Percentiles rank a stretch among this genome's conserved stretches.
Evolutionary conservation across 1,140 invertebrate genomes (phyloP).

Genomic region (Babylonia areolata): DNA sequence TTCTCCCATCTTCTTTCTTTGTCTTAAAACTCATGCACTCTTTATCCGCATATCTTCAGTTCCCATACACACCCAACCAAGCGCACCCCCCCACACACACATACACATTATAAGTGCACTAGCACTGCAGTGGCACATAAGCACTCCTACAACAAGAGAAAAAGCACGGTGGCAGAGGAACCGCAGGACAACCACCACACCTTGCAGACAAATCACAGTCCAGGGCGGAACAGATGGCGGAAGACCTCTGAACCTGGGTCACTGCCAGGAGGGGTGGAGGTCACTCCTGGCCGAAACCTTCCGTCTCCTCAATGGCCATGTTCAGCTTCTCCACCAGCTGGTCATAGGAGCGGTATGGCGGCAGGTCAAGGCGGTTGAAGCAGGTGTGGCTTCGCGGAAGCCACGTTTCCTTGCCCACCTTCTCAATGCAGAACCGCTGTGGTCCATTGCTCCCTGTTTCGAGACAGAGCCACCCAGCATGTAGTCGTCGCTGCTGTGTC

Average conservation of each 20-base stretch:
- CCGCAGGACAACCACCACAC: too few relatives aligned
- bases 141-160: not conserved
- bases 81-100: too few relatives aligned
- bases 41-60: too few relatives aligned
- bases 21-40: too few relatives aligned
- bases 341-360: conserved; percentile 97
- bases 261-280: not conserved
- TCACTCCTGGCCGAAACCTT: conserved; percentile 98
- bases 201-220: not conserved
- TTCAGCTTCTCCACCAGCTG: conserved; percentile 97
- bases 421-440: conserved; percentile 99
- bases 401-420: conserved; percentile 99
- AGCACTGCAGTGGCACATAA: too few relatives aligned
- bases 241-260: not conserved
- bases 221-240: not conserved
- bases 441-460: conserved; percentile 93
- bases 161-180: not conserved
- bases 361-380: conserved; percentile 96
- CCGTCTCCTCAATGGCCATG: conserved; percentile 99
- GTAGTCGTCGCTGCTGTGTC: too few relatives aligned
- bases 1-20: too few relatives aligned
- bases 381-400: conserved; percentile 97
- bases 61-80: too few relatives aligned
- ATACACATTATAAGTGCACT: too few relatives aligned
- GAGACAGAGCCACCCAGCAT: too few relatives aligned